A percentile compares a stretch with the other conserved stretches of the same genome.
phyloP scores from a whole-genome alignment of 2,113 vertebrate genomes.

The Antennarius striatus region DNA sequence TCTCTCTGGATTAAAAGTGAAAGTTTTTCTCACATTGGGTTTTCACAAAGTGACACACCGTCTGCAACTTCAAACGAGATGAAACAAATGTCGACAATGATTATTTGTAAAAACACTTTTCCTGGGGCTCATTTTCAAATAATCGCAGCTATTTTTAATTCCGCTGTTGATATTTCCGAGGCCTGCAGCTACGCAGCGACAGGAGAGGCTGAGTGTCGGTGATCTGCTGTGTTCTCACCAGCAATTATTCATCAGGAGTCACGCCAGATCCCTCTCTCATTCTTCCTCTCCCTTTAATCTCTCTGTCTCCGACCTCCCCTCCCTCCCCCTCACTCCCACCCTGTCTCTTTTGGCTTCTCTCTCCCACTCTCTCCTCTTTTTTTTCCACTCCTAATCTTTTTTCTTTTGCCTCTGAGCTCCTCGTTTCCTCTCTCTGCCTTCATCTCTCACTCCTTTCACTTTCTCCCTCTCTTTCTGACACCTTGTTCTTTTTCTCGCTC shows the following conservation, averaged over 20 bases:
- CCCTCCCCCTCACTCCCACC: conserved; percentile 4
- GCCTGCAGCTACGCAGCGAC: conserved; percentile 38
- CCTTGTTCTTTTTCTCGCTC: not conserved
- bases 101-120: conserved; percentile 51
- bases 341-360: conserved; percentile 16
- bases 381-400: not conserved
- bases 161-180: conserved; percentile 37
- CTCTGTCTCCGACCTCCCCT: not conserved
- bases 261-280: conserved; percentile 33
- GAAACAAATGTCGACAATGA: conserved; percentile 46
- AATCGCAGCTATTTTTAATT: conserved; percentile 52
- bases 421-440: not conserved
- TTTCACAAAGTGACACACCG: conserved; percentile 2
- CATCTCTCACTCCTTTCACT: not conserved
- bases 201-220: conserved; percentile 39
- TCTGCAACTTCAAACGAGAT: conserved; percentile 13
- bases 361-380: conserved; percentile 10
- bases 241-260: conserved; percentile 59
- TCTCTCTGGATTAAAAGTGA: conserved; percentile 16
- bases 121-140: conserved; percentile 39
- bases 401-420: not conserved
- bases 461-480: not conserved
- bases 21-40: not conserved
- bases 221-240: conserved; percentile 47
- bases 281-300: conserved; percentile 50